Percentiles rank a stretch among this genome's conserved stretches.
Conservation (phyloP, 2,797 vertebrate species). For the Danio albolineatus region DNA sequence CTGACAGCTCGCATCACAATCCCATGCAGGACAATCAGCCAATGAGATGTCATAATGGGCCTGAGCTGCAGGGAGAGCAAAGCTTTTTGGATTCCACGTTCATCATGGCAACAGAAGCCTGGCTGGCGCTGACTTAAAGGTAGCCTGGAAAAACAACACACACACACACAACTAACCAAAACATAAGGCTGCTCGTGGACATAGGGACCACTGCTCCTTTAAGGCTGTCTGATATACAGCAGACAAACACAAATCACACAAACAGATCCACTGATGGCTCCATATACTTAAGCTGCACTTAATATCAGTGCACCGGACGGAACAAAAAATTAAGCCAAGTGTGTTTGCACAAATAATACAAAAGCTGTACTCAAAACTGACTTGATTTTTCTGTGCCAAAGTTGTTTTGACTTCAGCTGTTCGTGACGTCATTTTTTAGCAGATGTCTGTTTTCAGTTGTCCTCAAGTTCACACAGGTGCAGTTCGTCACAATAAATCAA, state of each 20-base stretch:
- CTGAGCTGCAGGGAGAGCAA: constrained; percentile 55
- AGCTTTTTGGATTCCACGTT: constrained; percentile 81
- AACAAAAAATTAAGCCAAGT: neutral
- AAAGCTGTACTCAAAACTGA: neutral
- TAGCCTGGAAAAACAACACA: constrained; percentile 59
- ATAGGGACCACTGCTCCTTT: constrained; percentile 31
- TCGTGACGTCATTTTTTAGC: neutral
- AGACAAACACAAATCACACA: constrained; percentile 25
- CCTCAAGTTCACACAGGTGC: neutral
- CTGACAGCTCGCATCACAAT: constrained; percentile 78
- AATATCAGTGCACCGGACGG: neutral
- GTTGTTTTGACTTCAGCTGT: too few relatives aligned
- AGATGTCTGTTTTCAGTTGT: neutral
- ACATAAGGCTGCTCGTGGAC: constrained; percentile 2
- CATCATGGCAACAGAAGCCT: constrained; percentile 83
- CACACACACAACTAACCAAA: constrained; percentile 13
- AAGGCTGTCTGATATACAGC: constrained; percentile 2
- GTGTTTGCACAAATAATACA: neutral
- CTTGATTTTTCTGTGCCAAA: neutral
- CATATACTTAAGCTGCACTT: neutral
- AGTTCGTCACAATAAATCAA: neutral
- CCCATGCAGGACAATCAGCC: constrained; percentile 73
- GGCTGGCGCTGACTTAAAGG: constrained; percentile 70
- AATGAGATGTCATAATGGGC: constrained; percentile 68
- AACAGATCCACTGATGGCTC: constrained; percentile 6